Conservation (phyloP, 2,888 invertebrate species). For the Cephonodes hylas region DNA sequence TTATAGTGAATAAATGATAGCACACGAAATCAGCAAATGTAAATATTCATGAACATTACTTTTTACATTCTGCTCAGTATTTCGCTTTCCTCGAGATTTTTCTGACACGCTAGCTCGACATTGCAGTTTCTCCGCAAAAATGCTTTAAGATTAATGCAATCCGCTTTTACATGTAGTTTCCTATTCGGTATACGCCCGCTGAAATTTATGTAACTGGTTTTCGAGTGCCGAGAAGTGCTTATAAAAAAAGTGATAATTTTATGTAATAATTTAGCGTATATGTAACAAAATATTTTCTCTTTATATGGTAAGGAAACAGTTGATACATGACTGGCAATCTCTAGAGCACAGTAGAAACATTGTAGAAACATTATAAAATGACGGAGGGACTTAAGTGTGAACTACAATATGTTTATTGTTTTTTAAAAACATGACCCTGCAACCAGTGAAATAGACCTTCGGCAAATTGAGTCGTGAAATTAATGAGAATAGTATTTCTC, state of each 20-base stretch:
- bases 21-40: not conserved
- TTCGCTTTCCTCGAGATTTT: slow-evolving; percentile 9
- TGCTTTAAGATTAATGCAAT: not conserved
- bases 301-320: too few species aligned
- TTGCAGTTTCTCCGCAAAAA: slow-evolving; percentile 1
- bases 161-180: not conserved
- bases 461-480: too few species aligned
- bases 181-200: not conserved
- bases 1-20: not conserved
- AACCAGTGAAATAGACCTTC: too few species aligned
- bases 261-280: too few species aligned
- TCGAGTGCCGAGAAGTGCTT: not conserved
- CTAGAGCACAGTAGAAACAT: too few species aligned
- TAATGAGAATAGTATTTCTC: too few species aligned
- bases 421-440: not conserved
- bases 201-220: not conserved
- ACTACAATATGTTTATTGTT: too few species aligned
- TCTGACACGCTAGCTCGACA: slow-evolving; percentile 1
- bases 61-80: not conserved
- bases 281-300: too few species aligned
- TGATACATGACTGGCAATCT: too few species aligned
- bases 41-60: not conserved
- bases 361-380: too few species aligned
- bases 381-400: too few species aligned
- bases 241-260: not conserved